Base-by-base conservation (phyloP, 2,888 invertebrate genomes). In the Zaprionus obscuricornis region DNA sequence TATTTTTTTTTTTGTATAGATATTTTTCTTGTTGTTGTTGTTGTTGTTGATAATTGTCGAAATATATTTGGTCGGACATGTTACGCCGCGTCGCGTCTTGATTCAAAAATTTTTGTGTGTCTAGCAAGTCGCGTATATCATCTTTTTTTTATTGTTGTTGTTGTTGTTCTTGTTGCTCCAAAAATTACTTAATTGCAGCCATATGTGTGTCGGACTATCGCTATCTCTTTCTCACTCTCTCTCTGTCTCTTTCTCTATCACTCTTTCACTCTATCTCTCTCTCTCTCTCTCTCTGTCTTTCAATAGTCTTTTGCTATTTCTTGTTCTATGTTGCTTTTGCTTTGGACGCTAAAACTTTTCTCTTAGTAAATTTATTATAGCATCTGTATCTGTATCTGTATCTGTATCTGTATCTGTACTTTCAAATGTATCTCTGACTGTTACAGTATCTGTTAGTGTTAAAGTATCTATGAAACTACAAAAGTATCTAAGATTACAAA, bases 151-250 rank as follows among this genome's bases (percentile, higher is more conserved):
- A 22, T 33, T 46, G 14, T 18, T 63, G 8, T 50, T 50, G 24
- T 34, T 52, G 31, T 24, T 60, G 26, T 63, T 54, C 34, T 58
- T 66, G 52, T 66, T 76, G 77, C 63, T 82, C 56, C 72, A 72
- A 82, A 78, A 78, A 75, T 72, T 70, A 78, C 75, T 82, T 85
- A 85, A 81, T 82, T 85, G 78, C 85, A 85, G 85, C 85, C 82
- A 85, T 70, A 84, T 79, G 82, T 85, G 79, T 70, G 46, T 33
- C 34, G 18, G 3, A 3, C 13, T 22, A 10, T 17, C 50, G 16
- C 27, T 16, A 16, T 11, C 11, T 27, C 7, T 6, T 16, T 8
- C 13, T 20, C 20, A 5, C 8, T 3, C 0, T 3, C 10, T 20
- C 8, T 8, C 22, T 7, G 3, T 34, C 46, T 20, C 31, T 22